phyloP scores from a whole-genome alignment of 2,888 invertebrate species.

The Philopedon plagiatum region DNA sequence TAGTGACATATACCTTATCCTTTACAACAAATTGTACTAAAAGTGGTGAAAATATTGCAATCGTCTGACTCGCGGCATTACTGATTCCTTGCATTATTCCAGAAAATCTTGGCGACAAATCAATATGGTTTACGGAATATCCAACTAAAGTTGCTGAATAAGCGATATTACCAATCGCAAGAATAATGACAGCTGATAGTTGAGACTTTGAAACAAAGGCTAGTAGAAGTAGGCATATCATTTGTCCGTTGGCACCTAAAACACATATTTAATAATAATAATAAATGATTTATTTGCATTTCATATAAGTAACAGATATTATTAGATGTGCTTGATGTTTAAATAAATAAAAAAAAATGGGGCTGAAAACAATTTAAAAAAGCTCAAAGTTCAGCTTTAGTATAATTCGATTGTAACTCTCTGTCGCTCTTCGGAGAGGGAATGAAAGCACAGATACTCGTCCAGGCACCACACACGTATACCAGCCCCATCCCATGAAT shows the following conservation, averaged over 20 bases:
- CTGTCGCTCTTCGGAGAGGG: no score
- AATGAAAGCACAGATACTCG: no score
- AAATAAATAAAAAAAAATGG: no score
- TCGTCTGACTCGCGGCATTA: conserved; percentile 81
- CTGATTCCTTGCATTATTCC: conserved; percentile 88
- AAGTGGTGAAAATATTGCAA: conserved; percentile 84
- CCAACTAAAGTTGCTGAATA: conserved; percentile 65
- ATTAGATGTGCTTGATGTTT: no score
- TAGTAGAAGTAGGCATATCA: conserved; percentile 29
- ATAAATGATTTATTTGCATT: no score
- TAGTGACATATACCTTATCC: conserved; percentile 81
- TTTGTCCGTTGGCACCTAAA: conserved; percentile 32
- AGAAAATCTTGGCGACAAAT: conserved; percentile 86
- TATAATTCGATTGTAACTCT: no score
- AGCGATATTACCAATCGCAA: conserved; percentile 33
- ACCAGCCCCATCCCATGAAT: no score
- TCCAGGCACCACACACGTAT: no score
- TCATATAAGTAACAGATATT: no score
- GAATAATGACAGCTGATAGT: conserved; percentile 23
- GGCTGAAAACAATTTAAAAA: no score
- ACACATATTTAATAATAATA: neutral
- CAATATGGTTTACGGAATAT: conserved; percentile 83
- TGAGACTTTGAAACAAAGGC: conserved; percentile 24
- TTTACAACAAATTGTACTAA: conserved; percentile 78
- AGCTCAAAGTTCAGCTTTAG: no score